These are phyloP conservation scores for Cyaniris semiargus DNA, from an alignment of 2,888 invertebrate genomes.

Conservation along the genomic window DNA sequence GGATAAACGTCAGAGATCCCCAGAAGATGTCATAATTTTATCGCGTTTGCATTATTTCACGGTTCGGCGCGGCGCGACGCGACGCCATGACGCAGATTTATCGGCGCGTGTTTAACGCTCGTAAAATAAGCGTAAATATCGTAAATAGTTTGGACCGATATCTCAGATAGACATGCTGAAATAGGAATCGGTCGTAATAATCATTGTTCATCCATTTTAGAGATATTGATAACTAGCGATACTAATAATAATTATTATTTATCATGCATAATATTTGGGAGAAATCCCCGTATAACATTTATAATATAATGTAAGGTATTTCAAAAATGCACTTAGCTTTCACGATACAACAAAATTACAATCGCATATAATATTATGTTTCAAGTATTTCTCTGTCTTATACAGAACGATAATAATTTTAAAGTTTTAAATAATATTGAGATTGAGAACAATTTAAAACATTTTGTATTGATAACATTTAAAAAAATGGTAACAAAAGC, in stretches of 20 bases:
- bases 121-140: slow-evolving; percentile 33
- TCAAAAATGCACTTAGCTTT: no score
- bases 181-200: neutral
- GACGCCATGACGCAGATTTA: slow-evolving; percentile 65
- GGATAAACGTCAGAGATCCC: slow-evolving; percentile 54
- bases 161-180: neutral
- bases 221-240: no score
- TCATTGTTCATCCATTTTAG: no score
- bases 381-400: no score
- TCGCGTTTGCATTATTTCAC: slow-evolving; percentile 76
- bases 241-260: no score
- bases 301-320: no score
- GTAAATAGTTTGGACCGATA: neutral
- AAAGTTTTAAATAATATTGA: no score
- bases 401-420: no score
- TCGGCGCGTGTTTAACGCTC: slow-evolving; percentile 53
- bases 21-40: slow-evolving; percentile 71
- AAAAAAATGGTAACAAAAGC: neutral
- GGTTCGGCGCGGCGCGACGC: slow-evolving; percentile 49
- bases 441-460: neutral
- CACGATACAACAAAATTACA: no score
- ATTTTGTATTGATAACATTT: neutral
- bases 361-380: no score
- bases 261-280: no score
- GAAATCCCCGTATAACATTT: no score